Percentiles rank a stretch among this genome's conserved stretches.
Conservation (phyloP, 2,888 invertebrate genomes). For the Melangyna quadrimaculata region DNA sequence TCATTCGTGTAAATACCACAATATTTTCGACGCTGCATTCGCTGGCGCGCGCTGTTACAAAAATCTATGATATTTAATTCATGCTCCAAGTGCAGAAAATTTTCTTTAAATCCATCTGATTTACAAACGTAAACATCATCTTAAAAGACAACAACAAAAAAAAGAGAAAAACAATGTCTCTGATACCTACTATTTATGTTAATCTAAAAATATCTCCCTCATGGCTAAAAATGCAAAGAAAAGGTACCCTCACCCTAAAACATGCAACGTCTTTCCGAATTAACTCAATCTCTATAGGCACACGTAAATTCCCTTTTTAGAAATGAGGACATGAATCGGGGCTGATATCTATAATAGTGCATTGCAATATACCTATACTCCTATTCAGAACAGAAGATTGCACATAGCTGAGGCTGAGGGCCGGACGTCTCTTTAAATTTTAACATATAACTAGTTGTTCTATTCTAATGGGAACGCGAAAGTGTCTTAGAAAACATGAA, state of each 20-base stretch:
- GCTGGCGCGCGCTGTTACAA: too few relatives aligned
- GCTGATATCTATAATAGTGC: slow-evolving; percentile 45
- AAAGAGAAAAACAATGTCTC: background rate
- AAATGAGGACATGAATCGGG: slow-evolving; percentile 43
- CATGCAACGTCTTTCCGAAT: slow-evolving; percentile 33
- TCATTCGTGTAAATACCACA: too few relatives aligned
- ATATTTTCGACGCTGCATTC: too few relatives aligned
- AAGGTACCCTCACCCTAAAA: slow-evolving; percentile 40
- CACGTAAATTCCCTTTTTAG: slow-evolving; percentile 45
- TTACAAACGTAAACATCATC: background rate
- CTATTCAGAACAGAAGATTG: slow-evolving; percentile 25
- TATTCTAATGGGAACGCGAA: slow-evolving; percentile 15
- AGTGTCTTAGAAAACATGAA: background rate
- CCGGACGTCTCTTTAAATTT: slow-evolving; percentile 19
- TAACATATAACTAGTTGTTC: slow-evolving; percentile 18
- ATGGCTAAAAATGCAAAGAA: slow-evolving; percentile 9
- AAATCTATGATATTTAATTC: too few relatives aligned
- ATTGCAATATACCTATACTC: slow-evolving; percentile 3
- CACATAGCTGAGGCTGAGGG: background rate
- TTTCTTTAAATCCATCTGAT: background rate
- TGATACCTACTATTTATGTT: too few relatives aligned
- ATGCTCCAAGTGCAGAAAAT: too few relatives aligned
- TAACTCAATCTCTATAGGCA: slow-evolving; percentile 22
- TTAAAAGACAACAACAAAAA: background rate
- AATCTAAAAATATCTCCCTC: slow-evolving; percentile 51